Conservation (phyloP, 2,888 invertebrate genomes). For the Brachyopa scutellaris region DNA sequence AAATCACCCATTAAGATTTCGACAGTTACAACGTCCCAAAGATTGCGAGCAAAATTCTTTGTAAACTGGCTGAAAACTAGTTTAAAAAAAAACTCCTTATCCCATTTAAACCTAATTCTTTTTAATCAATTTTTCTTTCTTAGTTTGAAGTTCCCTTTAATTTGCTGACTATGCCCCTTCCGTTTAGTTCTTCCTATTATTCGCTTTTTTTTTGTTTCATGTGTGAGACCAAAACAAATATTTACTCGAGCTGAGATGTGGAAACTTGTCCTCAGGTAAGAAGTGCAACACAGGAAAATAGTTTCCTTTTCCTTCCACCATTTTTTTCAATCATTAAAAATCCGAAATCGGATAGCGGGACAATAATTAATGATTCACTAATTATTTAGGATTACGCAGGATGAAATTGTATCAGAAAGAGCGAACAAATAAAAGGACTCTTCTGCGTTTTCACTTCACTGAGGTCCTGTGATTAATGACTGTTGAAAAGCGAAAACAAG, state of each 20-base stretch:
- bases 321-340: constrained; percentile 61
- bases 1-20: too few relatives aligned
- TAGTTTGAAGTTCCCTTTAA: constrained; percentile 14
- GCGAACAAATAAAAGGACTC: constrained; percentile 31
- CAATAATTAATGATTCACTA: constrained; percentile 75
- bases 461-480: constrained; percentile 73
- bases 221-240: constrained; percentile 75
- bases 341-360: constrained; percentile 72
- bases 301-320: background rate
- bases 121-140: constrained; percentile 24
- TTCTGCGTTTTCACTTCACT: constrained; percentile 51
- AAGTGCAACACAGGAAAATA: background rate
- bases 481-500: constrained; percentile 70
- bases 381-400: constrained; percentile 75
- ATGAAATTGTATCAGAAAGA: constrained; percentile 56
- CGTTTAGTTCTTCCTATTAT: background rate
- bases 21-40: too few relatives aligned
- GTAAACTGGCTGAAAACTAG: too few relatives aligned
- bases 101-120: constrained; percentile 11
- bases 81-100: too few relatives aligned
- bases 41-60: too few relatives aligned
- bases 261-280: constrained; percentile 55
- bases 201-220: constrained; percentile 34
- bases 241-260: constrained; percentile 57
- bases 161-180: constrained; percentile 2